Conservation (phyloP, 2,113 vertebrate genomes). For the Cyprinodon variegatus region DNA sequence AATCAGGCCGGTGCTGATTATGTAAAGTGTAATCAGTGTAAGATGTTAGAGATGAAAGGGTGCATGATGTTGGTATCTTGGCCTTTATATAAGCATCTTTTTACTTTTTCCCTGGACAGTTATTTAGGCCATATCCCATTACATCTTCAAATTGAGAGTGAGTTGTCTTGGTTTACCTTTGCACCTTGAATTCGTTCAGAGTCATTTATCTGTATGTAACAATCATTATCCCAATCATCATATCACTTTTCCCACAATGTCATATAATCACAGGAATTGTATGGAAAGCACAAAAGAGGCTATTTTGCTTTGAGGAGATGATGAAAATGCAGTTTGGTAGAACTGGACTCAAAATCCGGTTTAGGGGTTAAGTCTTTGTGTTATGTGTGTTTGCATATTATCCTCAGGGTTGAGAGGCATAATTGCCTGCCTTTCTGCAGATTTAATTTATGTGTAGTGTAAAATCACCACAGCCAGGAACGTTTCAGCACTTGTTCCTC, state of each 20-base stretch:
- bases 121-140: constrained; percentile 11
- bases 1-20: not conserved
- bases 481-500: constrained; percentile 9
- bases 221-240: constrained; percentile 57
- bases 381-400: constrained; percentile 38
- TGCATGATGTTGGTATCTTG: not conserved
- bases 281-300: constrained; percentile 37
- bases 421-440: constrained; percentile 36
- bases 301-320: constrained; percentile 22
- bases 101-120: not conserved
- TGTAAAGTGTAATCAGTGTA: not conserved
- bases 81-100: not conserved
- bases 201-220: constrained; percentile 30
- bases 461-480: constrained; percentile 11
- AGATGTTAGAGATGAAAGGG: not conserved
- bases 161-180: constrained; percentile 16
- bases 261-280: constrained; percentile 57
- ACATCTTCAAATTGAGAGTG: constrained; percentile 4
- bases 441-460: constrained; percentile 13
- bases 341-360: constrained; percentile 31
- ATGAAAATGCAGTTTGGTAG: constrained; percentile 23
- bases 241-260: constrained; percentile 46
- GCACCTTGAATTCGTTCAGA: constrained; percentile 58
- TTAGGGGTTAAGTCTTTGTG: constrained; percentile 26
- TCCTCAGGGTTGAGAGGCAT: constrained; percentile 30